Evolutionary conservation across 2,797 vertebrate genomes (phyloP), one percentile per base, ranked within the genome.

Genomic region (Ciconia nigra): DNA sequence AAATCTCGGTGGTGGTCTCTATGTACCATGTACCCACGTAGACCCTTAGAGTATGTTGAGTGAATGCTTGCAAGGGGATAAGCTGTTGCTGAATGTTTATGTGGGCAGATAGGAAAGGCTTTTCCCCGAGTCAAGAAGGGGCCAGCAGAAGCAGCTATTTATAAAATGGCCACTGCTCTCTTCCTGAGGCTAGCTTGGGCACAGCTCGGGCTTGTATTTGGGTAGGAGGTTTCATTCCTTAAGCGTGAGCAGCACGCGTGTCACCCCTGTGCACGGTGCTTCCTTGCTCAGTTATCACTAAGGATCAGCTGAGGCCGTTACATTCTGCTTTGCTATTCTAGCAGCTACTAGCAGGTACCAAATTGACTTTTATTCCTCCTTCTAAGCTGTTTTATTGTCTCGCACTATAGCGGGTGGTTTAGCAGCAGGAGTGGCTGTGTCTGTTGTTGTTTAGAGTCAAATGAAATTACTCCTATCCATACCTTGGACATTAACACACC

Each of bases 171-270:
- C 20, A 24, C n/a, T 3, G 4, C 49, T 17, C 9, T 9, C 26
- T 37, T 19, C 51, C 37, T 9, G 9, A 4, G 16, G 49, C 31
- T 7, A 24, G 49, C 8, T 8, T 7, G 21, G 49, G 28, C 20
- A 5, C 6, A 7, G 3, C 12, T 18, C 2, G 0, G 9, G 42
- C 41, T n/a, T 9, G 9, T 4, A 2, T 29, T 15, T 17, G 25
- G 66, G 81, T 18, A 46, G 73, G 41, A 71, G 41, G 33, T 5
- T 11, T 55, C 8, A 4, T 35, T 42, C 61, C 58, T 62, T 5
- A 4, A 1, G 20, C 1, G 4, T 4, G 25, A 52, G 61, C 22
- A 2, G 10, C 2, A 0, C 7, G 10, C 0, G 2, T 0, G 5
- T 39, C 9, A 3, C 37, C 25, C 37, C 19, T 4, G 33, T 1